Evolutionary conservation across 2,113 vertebrate genomes (phyloP).

Genomic region (Pseudopodoces humilis): DNA sequence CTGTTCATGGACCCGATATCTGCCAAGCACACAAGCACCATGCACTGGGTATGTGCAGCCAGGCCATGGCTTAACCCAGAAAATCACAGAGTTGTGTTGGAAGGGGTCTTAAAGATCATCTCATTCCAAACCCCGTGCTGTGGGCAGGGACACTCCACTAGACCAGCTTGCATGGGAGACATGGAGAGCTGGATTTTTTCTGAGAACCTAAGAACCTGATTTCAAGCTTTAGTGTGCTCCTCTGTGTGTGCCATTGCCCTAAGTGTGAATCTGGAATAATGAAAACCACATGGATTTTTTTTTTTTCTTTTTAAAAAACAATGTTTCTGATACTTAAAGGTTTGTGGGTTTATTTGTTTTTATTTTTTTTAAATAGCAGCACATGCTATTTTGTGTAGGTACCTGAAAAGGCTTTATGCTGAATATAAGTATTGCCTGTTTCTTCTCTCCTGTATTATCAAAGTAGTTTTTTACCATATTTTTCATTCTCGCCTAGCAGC

Average conservation of each 20-base stretch:
- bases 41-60: too few species aligned
- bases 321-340: not conserved
- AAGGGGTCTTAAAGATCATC: not conserved
- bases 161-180: not conserved
- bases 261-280: not conserved
- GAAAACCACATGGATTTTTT: not conserved
- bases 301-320: not conserved
- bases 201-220: not conserved
- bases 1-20: rapidly evolving
- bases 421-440: not conserved
- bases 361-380: not conserved
- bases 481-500: not conserved
- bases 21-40: not conserved
- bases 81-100: not conserved
- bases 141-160: not conserved
- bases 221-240: not conserved
- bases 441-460: not conserved
- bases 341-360: not conserved
- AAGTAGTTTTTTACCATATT: not conserved
- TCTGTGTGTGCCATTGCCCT: too few species aligned
- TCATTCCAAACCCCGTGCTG: not conserved
- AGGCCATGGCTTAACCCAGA: not conserved
- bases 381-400: not conserved
- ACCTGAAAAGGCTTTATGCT: not conserved
- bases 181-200: not conserved